Conservation (phyloP, 2,113 vertebrate species). For the Carlito syrichta region DNA sequence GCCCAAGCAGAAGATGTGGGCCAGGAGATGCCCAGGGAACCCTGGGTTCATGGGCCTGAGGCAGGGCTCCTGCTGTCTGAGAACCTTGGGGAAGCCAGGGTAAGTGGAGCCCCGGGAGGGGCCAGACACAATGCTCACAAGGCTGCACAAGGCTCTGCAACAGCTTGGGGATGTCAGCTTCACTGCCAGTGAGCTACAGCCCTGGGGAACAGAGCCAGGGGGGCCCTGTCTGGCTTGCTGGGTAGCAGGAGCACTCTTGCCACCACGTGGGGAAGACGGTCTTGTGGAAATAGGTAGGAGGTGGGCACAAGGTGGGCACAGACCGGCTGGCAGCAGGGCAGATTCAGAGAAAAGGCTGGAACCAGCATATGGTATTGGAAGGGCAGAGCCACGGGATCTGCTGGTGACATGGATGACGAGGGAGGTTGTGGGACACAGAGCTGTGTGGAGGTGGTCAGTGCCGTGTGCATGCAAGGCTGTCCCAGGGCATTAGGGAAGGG, state of each 20-base stretch:
- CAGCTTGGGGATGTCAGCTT: neutral
- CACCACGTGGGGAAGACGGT: neutral
- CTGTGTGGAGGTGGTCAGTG: no score
- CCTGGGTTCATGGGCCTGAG: no score
- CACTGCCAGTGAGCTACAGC: neutral
- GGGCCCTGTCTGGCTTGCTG: neutral
- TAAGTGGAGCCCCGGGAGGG: neutral
- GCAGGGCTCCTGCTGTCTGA: no score
- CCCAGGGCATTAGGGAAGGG: neutral
- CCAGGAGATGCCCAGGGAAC: no score
- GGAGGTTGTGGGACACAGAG: neutral
- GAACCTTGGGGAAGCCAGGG: neutral
- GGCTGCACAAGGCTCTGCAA: no score
- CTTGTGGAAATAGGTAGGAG: no score
- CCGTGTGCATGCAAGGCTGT: no score
- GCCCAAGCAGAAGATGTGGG: no score
- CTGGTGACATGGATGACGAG: neutral
- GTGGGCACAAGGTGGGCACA: neutral
- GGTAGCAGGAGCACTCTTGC: neutral
- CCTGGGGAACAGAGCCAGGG: accelerated
- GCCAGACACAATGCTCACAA: no score
- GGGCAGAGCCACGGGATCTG: neutral
- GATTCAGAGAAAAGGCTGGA: neutral
- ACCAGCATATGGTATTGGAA: neutral
- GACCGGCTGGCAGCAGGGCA: neutral